Evolutionary conservation across 2,113 vertebrate species (phyloP), one percentile per base, ranked within the genome.

Genomic region (Rhinolophus sinicus): DNA sequence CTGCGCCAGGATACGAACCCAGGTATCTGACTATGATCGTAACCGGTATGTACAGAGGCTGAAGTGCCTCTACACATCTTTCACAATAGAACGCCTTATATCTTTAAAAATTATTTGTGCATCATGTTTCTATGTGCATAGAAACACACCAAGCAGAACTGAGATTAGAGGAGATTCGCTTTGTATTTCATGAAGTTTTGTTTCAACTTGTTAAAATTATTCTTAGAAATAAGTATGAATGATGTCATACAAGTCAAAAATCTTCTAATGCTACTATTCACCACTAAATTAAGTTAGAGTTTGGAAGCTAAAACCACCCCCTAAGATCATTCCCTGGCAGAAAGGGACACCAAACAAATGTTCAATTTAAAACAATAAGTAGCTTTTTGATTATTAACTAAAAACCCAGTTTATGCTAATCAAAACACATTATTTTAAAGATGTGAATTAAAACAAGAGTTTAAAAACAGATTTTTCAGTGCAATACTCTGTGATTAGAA

Each of bases 331-430:
- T 84, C 33, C 21, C 19, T 33, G 26, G 26, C 80, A 89, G 44
- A 56, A 54, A 84, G 22, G 22, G 11, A 28, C 33, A 86, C 75
- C 65, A 86, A 84, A 75, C 13, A 87, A 88, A 87, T 40, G 82
- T 26, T 83, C 52, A 24, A 73, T 56, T 78, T 77, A 93, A 78
- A 96, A 70, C 22, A 82, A 47, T 70, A 92, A 88, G 47, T 56
- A 83, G 28, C 70, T 65, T 80, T 70, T 73, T 84, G 4, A 87
- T 56, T 80, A 75, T 11, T 70, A 62, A 56, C 73, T 93, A 15
- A 60, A 72, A 70, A 47, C n/a, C 33, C 10, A 38, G 47, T 93
- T 76, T 88, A 78, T 65, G n/a, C 24, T 91, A 64, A 84, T 72
- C 35, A 93, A 88, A 81, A 16, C 47, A 54, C 6, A 72, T 35